Percentiles rank a stretch among this genome's conserved stretches.
Conservation (phyloP, 2,888 invertebrate species). For the Melolontha melolontha region DNA sequence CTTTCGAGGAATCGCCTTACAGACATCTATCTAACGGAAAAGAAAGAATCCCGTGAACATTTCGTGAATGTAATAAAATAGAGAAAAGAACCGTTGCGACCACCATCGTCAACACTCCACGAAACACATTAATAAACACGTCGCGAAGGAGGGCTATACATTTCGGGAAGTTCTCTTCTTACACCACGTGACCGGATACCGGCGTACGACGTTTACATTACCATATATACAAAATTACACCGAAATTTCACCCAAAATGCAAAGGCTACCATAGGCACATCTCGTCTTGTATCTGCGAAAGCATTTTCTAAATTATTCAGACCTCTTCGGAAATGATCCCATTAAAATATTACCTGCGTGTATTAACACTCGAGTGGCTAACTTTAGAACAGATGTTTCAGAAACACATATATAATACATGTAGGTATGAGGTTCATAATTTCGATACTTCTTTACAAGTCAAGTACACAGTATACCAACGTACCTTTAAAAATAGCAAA, state of each 20-base stretch:
- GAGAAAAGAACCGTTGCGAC: conserved; percentile 26
- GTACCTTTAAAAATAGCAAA: conserved; percentile 23
- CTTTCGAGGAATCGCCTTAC: conserved; percentile 9
- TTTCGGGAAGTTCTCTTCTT: conserved; percentile 21
- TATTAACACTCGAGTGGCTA: conserved; percentile 44
- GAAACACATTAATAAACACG: conserved; percentile 36
- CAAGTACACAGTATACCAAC: conserved; percentile 7
- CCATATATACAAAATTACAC: conserved; percentile 13
- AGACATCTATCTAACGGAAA: conserved; percentile 6
- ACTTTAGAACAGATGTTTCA: conserved; percentile 41
- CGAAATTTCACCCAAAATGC: conserved; percentile 18
- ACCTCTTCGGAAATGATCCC: conserved; percentile 29
- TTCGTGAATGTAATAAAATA: conserved; percentile 23
- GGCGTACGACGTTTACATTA: conserved; percentile 18
- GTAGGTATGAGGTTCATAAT: not conserved
- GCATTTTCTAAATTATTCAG: conserved; percentile 13
- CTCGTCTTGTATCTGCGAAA: not conserved
- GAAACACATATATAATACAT: not conserved
- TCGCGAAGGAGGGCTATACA: conserved; percentile 12
- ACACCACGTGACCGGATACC: conserved; percentile 29
- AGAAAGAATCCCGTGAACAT: conserved; percentile 12
- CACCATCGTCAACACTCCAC: conserved; percentile 8
- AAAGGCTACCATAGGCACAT: not conserved
- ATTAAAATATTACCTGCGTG: conserved; percentile 41
- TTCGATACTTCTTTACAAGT: conserved; percentile 13